Base-by-base conservation (phyloP, 2,797 vertebrate species). In the Tamandua tetradactyla region DNA sequence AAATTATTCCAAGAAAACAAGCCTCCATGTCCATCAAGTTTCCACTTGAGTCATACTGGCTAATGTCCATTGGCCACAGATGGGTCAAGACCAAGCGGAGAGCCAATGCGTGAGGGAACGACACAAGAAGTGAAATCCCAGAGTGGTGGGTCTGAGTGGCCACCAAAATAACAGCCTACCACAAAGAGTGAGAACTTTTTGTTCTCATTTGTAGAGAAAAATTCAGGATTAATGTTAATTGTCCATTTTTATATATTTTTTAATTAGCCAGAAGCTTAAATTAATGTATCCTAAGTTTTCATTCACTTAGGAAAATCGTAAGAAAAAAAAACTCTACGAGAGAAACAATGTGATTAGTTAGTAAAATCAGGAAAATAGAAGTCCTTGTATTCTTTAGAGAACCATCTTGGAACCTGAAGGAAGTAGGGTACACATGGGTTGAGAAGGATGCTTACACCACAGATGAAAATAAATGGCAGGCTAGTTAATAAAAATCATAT, bases 351-450 rank as follows among this genome's bases (percentile, higher is more conserved):
- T 40, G 91, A 62, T 49, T 20, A 23, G 15, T 84, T 83, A 79
- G 90, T 89, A 85, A 95, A 92, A 57, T 68, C 35, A 75, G 82
- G 20, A 94, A 93, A 94, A 82, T 30, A 64, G 40, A 89, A 30
- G 37, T 64, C 71, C 59, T 18, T 55, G 18, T 55, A 15, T 52
- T 55, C 20, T 55, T 55, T 55, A 7, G 17, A 55, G 40, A 72
- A 44, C 8, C 66, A 66, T 32, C 25, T 20, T 47, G 66, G 30
- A 87, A 81, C 3, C 25, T n/a, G 40, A 71, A 80, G 1, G n/a
- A 57, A 94, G 14, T 25, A 91, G 18, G 27, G 17, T 9, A 2
- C 14, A 37, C 12, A 62, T 52, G 61, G 64, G 23, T 44, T 9
- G 52, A 18, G 2, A 7, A 27, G 23, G 11, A 59, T 49, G 37